These are phyloP conservation scores for Tympanuchus pallidicinctus DNA, from an alignment of 2,113 vertebrate species.

Conservation along the genomic window DNA sequence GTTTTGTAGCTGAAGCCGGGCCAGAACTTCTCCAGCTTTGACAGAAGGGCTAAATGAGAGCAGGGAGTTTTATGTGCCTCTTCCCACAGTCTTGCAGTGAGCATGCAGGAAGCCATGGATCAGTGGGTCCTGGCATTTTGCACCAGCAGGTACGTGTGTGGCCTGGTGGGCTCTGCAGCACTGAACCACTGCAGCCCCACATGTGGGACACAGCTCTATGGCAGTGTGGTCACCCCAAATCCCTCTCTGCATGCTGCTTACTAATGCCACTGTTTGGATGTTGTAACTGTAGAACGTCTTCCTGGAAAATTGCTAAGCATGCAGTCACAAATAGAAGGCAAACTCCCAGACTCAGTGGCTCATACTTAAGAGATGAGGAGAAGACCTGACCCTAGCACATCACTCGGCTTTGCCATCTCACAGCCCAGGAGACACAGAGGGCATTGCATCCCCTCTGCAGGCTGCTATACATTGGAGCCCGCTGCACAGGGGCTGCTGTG, in stretches of 20 bases:
- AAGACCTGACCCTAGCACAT: conserved; percentile 4
- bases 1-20: conserved; percentile 67
- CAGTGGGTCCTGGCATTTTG: conserved; percentile 53
- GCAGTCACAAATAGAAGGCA: background rate
- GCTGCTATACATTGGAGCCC: background rate
- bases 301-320: conserved; percentile 51
- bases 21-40: conserved; percentile 69
- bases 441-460: background rate
- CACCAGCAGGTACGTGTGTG: conserved; percentile 35
- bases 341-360: conserved; percentile 46
- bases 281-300: conserved; percentile 24
- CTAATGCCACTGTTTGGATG: conserved; percentile 33
- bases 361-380: conserved; percentile 13
- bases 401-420: background rate
- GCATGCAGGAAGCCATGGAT: conserved; percentile 73
- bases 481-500: background rate
- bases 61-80: conserved; percentile 70
- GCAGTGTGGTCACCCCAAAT: conserved; percentile 37
- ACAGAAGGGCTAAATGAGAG: conserved; percentile 68
- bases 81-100: conserved; percentile 75
- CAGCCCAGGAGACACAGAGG: background rate
- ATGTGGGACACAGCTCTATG: background rate
- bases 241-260: background rate
- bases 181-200: background rate
- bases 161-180: background rate